A percentile compares a stretch with the other conserved stretches of the same genome.
phyloP scores from a whole-genome alignment of 2,113 vertebrate genomes.

The Accipiter cooperii region DNA sequence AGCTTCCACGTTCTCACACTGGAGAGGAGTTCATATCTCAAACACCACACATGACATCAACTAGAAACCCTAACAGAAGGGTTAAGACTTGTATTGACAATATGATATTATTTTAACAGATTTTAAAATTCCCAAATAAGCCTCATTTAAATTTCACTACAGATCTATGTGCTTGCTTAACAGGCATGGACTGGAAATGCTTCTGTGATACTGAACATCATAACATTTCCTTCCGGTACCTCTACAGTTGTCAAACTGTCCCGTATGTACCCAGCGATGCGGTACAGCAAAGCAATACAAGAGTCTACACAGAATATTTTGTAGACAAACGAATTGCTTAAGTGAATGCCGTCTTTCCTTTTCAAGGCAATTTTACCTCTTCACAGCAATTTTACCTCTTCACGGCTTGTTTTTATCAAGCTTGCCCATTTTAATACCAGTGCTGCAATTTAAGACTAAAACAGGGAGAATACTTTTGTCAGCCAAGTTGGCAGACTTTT shows the following conservation, averaged over 20 bases:
- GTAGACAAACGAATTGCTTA: not conserved
- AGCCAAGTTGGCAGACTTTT: not conserved
- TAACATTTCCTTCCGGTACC: not conserved
- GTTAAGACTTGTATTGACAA: not conserved
- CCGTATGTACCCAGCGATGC: not conserved
- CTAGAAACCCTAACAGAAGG: not conserved
- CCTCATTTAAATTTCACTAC: not conserved
- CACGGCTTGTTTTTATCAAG: not conserved
- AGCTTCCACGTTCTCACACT: not conserved
- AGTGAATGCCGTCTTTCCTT: not conserved
- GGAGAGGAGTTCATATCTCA: not conserved
- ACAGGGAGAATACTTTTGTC: not conserved
- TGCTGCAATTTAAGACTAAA: not conserved
- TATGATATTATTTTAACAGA: not conserved
- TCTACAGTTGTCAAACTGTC: not conserved
- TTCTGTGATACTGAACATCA: not conserved
- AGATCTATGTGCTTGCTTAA: not conserved
- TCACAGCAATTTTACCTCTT: not conserved
- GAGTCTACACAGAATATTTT: not conserved
- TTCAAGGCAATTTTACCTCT: not conserved
- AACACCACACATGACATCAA: not conserved
- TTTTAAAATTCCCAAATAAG: not conserved
- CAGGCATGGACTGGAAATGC: not conserved
- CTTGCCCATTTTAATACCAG: constrained; percentile 25
- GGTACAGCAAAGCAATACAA: not conserved